Conservation (phyloP, 2,797 vertebrate species). For the Enteromius paludinosus region DNA sequence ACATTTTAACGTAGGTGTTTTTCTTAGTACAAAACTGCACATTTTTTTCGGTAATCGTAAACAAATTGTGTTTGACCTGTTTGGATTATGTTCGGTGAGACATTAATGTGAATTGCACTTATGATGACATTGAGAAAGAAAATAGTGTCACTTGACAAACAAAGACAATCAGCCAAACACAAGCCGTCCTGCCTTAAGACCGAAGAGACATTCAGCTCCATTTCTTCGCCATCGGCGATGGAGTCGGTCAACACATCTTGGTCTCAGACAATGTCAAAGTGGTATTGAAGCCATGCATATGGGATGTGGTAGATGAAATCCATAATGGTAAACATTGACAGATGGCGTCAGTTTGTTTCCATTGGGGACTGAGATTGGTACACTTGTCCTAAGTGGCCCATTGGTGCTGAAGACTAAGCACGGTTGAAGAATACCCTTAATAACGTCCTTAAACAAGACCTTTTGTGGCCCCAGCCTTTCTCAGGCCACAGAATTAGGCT, state of each 20-base stretch:
- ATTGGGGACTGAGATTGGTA: constrained; percentile 97
- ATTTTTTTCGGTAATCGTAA: background rate
- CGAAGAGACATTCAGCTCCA: constrained; percentile 50
- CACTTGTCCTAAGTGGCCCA: constrained; percentile 99
- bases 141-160: constrained; percentile 23
- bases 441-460: constrained; percentile 99
- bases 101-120: constrained; percentile 28
- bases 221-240: constrained; percentile 68
- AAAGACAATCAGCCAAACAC: constrained; percentile 35
- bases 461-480: constrained; percentile 97
- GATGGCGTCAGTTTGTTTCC: constrained; percentile 96
- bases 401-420: constrained; percentile 94
- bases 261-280: constrained; percentile 57
- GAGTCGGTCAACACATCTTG: constrained; percentile 59
- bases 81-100: background rate
- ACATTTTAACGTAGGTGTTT: background rate
- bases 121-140: constrained; percentile 12
- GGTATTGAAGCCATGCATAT: constrained; percentile 80
- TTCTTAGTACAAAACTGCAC: background rate
- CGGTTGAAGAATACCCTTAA: constrained; percentile 95
- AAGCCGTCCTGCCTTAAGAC: constrained; percentile 38
- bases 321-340: constrained; percentile 95
- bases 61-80: background rate
- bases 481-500: constrained; percentile 97
- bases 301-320: constrained; percentile 95